Conservation (phyloP, 1,140 invertebrate species). For the Copidosoma floridanum region DNA sequence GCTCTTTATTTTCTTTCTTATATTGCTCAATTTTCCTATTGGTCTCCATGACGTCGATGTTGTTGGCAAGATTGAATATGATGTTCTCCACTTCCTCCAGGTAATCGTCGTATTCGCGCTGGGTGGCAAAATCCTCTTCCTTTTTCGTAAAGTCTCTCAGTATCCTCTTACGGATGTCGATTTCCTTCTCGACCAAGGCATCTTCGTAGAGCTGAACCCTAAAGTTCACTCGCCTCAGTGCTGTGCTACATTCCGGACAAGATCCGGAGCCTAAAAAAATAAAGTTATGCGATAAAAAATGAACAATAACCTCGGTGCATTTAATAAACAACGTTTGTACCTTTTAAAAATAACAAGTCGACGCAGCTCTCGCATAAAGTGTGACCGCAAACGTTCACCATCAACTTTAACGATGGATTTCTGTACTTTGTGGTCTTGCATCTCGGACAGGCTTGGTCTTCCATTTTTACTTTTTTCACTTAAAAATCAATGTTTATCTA, state of each 20-base stretch:
- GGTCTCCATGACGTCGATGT: slow-evolving; percentile 86
- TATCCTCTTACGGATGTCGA: slow-evolving; percentile 89
- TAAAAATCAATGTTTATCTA: background rate
- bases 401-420: slow-evolving; percentile 93
- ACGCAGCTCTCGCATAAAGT: slow-evolving; percentile 96
- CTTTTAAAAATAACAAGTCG: slow-evolving; percentile 91
- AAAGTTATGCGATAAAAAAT: slow-evolving; percentile 18
- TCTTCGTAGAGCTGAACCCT: slow-evolving; percentile 96
- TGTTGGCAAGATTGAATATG: slow-evolving; percentile 89
- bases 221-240: slow-evolving; percentile 86
- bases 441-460: slow-evolving; percentile 90
- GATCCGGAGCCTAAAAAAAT: slow-evolving; percentile 75
- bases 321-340: slow-evolving; percentile 61
- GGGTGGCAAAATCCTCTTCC: slow-evolving; percentile 80
- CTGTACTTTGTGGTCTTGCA: slow-evolving; percentile 98
- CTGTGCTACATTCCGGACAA: slow-evolving; percentile 89
- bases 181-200: slow-evolving; percentile 93
- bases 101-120: slow-evolving; percentile 90
- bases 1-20: slow-evolving; percentile 89
- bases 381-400: slow-evolving; percentile 98
- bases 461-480: slow-evolving; percentile 68
- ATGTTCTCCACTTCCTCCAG: slow-evolving; percentile 89
- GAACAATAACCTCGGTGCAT: too few relatives aligned
- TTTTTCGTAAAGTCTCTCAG: slow-evolving; percentile 90
- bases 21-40: slow-evolving; percentile 92